A percentile compares a stretch with the other conserved stretches of the same genome.
Conservation (phyloP, 2,113 vertebrate genomes). For the Zosterops lateralis region DNA sequence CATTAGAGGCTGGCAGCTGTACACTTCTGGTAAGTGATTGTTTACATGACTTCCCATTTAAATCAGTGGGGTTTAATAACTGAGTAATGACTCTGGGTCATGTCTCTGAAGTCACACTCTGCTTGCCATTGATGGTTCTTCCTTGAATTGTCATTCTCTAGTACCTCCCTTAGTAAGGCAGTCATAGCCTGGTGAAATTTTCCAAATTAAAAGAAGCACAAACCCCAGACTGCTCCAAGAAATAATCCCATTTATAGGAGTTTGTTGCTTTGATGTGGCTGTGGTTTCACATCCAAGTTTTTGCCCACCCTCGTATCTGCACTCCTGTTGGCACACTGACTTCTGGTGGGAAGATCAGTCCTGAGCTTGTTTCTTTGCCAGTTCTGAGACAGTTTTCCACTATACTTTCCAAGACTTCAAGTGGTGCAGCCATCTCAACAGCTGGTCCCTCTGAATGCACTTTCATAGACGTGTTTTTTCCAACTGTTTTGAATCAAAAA, state of each 20-base stretch:
- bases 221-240: not conserved
- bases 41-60: not conserved
- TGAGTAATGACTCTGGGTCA: not conserved
- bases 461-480: constrained; percentile 20
- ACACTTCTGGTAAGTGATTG: not conserved
- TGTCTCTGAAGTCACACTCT: not conserved
- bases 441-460: not conserved
- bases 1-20: not conserved
- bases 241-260: not conserved
- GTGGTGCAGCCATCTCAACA: not conserved
- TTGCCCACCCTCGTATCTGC: not conserved
- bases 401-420: not conserved
- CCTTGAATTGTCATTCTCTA: not conserved
- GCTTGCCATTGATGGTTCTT: not conserved
- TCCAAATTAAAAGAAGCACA: not conserved
- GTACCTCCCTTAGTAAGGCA: not conserved
- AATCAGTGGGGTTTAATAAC: not conserved
- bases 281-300: not conserved
- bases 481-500: constrained; percentile 33
- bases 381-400: not conserved
- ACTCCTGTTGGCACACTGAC: not conserved
- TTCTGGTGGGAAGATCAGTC: not conserved
- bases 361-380: not conserved
- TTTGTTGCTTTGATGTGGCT: not conserved
- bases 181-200: not conserved